A percentile compares a stretch with the other conserved stretches of the same genome.
Conservation (phyloP, 2,113 vertebrate species). For the Poeciliopsis prolifica region DNA sequence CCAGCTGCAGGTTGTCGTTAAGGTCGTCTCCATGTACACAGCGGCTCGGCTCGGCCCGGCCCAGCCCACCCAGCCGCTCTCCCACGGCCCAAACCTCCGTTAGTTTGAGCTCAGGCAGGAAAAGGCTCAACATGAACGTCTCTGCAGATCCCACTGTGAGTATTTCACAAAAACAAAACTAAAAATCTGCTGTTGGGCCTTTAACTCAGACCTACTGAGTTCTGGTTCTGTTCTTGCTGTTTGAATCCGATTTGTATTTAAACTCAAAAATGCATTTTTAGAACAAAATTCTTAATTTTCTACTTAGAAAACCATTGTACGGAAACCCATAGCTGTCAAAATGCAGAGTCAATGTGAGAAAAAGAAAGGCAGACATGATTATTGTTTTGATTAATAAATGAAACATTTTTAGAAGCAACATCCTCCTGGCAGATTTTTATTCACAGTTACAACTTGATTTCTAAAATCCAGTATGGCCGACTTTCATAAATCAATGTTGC, state of each 20-base stretch:
- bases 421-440: background rate
- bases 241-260: background rate
- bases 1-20: conserved; percentile 50
- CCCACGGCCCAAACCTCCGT: conserved; percentile 29
- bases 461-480: no score
- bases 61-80: conserved; percentile 53
- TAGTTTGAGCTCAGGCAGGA: conserved; percentile 39
- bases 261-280: background rate
- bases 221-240: background rate
- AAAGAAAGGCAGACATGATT: no score
- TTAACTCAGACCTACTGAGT: background rate
- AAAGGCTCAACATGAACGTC: conserved; percentile 53
- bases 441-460: no score
- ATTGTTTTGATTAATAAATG: no score
- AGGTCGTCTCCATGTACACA: conserved; percentile 75
- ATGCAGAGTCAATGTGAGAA: background rate
- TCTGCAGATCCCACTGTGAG: conserved; percentile 49
- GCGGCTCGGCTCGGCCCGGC: conserved; percentile 16
- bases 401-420: no score
- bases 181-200: background rate
- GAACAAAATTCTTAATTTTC: background rate
- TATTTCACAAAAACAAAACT: conserved; percentile 22
- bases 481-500: no score
- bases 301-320: background rate
- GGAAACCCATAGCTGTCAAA: background rate